phyloP scores from a whole-genome alignment of 2,888 invertebrate genomes.

The Diadromus collaris region DNA sequence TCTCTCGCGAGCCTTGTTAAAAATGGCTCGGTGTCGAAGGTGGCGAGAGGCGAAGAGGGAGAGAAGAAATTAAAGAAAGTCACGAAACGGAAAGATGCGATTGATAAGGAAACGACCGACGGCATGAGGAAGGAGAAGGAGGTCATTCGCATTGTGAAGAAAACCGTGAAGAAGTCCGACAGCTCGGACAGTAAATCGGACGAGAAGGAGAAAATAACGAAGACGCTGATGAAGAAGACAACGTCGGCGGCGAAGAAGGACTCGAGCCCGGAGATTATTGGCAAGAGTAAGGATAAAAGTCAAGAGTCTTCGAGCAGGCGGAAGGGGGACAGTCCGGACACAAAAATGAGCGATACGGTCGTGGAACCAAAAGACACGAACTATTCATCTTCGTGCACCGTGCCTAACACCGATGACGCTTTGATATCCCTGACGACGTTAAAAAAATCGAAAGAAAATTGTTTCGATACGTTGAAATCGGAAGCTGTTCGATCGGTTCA shows the following conservation, averaged over 20 bases:
- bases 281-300: constrained; percentile 36
- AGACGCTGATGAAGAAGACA: constrained; percentile 63
- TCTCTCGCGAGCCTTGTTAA: constrained; percentile 61
- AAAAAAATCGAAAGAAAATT: constrained; percentile 13
- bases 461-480: background rate
- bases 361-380: background rate
- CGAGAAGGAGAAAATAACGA: constrained; percentile 65
- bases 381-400: background rate
- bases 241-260: constrained; percentile 55
- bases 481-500: constrained; percentile 7
- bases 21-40: constrained; percentile 60
- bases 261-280: constrained; percentile 50
- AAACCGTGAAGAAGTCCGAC: constrained; percentile 73
- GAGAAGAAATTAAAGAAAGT: constrained; percentile 69
- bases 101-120: constrained; percentile 66
- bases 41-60: constrained; percentile 64
- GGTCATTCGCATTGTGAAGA: constrained; percentile 73
- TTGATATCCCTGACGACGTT: background rate
- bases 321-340: constrained; percentile 31
- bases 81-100: constrained; percentile 65
- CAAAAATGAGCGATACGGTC: background rate
- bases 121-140: constrained; percentile 74
- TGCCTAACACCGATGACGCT: background rate
- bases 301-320: background rate
- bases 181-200: constrained; percentile 70